Conservation (phyloP, 2,113 vertebrate species). For the Campylorhamphus procurvoides region DNA sequence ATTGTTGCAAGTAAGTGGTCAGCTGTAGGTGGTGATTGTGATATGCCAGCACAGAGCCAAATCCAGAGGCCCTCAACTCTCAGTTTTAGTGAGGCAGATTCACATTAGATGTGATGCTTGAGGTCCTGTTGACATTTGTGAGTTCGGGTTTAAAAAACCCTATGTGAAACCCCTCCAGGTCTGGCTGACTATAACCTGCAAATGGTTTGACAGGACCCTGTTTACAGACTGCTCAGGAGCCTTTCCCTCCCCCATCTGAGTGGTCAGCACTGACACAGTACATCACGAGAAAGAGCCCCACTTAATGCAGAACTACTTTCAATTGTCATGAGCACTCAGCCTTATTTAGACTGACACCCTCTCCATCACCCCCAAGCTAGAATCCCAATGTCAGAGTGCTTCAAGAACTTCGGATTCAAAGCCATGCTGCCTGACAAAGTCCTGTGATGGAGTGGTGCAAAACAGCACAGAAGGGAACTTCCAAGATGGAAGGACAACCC, state of each 20-base stretch:
- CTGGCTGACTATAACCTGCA: constrained; percentile 21
- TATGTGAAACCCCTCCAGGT: background rate
- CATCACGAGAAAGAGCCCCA: constrained; percentile 46
- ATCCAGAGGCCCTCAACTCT: background rate
- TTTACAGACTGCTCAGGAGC: constrained; percentile 19
- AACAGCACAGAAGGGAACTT: background rate
- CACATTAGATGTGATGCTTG: background rate
- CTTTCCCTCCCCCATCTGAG: constrained; percentile 25
- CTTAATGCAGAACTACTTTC: constrained; percentile 53
- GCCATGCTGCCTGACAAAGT: constrained; percentile 13
- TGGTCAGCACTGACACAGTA: constrained; percentile 55
- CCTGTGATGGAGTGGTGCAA: background rate
- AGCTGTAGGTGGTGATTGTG: background rate
- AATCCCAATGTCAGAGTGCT: constrained; percentile 60
- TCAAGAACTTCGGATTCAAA: constrained; percentile 48
- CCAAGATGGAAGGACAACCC: background rate
- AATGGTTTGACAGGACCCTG: constrained; percentile 46
- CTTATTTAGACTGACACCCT: constrained; percentile 69
- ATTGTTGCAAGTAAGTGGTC: background rate
- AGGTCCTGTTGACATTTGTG: background rate
- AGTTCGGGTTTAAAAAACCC: background rate
- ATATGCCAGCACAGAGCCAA: constrained; percentile 3
- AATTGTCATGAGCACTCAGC: constrained; percentile 63
- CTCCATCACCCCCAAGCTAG: constrained; percentile 65
- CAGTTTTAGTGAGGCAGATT: background rate